A percentile compares a stretch with the other conserved stretches of the same genome.
Evolutionary conservation across 2,113 vertebrate genomes (phyloP).

Genomic region (Melanotaenia duboulayi): DNA sequence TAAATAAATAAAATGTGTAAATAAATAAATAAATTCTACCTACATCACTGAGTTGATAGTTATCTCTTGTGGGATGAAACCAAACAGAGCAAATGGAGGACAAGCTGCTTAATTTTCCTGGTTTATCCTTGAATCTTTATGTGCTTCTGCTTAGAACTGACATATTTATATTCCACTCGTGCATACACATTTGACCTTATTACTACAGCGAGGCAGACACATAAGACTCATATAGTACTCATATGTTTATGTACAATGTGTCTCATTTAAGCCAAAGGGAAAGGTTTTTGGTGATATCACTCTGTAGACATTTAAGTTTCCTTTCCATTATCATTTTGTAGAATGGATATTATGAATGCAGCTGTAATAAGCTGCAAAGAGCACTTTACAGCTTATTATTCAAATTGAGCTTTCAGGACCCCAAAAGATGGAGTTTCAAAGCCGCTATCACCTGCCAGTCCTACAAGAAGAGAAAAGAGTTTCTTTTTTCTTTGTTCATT

Average conservation of each 20-base stretch:
- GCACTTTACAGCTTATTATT: constrained; percentile 67
- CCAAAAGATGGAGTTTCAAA: constrained; percentile 36
- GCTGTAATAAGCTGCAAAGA: constrained; percentile 34
- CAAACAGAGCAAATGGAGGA: constrained; percentile 64
- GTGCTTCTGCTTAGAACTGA: constrained; percentile 3
- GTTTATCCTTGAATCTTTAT: constrained; percentile 57
- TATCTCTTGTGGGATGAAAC: constrained; percentile 67
- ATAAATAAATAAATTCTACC: constrained; percentile 77
- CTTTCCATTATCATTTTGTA: constrained; percentile 13
- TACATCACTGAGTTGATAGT: constrained; percentile 72
- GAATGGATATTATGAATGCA: constrained; percentile 49
- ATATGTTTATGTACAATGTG: constrained; percentile 18
- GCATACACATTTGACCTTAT: constrained; percentile 25
- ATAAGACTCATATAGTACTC: constrained; percentile 12
- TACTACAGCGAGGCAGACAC: constrained; percentile 19
- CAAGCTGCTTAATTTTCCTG: constrained; percentile 62
- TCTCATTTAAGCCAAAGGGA: constrained; percentile 12
- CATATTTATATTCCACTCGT: constrained; percentile 43
- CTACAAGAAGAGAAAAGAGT: constrained; percentile 33
- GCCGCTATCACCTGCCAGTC: constrained; percentile 37
- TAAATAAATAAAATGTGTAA: constrained; percentile 80
- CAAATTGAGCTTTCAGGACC: constrained; percentile 69
- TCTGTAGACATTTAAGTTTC: constrained; percentile 26
- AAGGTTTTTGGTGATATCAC: constrained; percentile 16
- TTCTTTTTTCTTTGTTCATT: constrained; percentile 65